phyloP scores from a whole-genome alignment of 1,140 invertebrate genomes.

The Macrocentrus cingulum region DNA sequence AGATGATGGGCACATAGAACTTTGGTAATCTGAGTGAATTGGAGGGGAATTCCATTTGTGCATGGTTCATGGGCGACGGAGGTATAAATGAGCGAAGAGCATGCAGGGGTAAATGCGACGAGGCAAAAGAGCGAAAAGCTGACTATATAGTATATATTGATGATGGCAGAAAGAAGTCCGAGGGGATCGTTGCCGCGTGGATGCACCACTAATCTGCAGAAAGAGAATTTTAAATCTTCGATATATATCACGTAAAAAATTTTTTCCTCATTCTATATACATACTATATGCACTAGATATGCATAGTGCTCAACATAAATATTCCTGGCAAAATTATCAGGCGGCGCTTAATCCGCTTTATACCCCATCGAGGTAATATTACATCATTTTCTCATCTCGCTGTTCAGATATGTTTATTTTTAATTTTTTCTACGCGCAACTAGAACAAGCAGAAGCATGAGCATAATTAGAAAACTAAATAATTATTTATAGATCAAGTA shows the following conservation, averaged over 20 bases:
- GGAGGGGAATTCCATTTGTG: constrained; percentile 11
- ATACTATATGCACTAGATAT: too few relatives aligned
- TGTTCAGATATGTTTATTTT: too few relatives aligned
- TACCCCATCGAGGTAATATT: too few relatives aligned
- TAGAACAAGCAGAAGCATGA: too few relatives aligned
- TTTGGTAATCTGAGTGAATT: constrained; percentile 20
- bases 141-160: neutral
- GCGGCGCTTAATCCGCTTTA: too few relatives aligned
- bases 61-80: constrained; percentile 6
- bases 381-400: too few relatives aligned
- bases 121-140: constrained; percentile 8
- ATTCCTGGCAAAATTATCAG: too few relatives aligned
- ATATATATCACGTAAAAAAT: constrained; percentile 8
- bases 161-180: constrained; percentile 2
- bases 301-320: too few relatives aligned
- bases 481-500: too few relatives aligned
- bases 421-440: too few relatives aligned
- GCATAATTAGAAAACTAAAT: too few relatives aligned
- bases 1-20: constrained; percentile 4
- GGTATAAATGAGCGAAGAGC: constrained; percentile 5
- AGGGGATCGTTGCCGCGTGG: constrained; percentile 19
- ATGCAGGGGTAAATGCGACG: constrained; percentile 1
- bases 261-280: too few relatives aligned
- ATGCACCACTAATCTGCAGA: constrained; percentile 24
- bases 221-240: constrained; percentile 20